Conservation (phyloP, 2,113 vertebrate species). For the Ondatra zibethicus region DNA sequence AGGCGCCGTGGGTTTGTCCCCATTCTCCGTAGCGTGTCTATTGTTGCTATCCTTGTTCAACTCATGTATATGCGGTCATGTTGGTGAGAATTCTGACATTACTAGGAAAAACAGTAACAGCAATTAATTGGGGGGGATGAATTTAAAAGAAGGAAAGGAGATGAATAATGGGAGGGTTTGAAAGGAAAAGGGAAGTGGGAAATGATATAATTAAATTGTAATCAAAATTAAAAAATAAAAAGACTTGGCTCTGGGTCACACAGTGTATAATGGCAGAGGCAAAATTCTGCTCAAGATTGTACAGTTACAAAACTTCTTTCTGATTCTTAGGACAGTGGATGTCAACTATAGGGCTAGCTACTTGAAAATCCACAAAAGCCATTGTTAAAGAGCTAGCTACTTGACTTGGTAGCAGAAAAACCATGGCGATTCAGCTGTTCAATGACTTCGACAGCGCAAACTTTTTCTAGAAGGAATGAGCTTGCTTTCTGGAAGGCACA, state of each 20-base stretch:
- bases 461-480: not conserved
- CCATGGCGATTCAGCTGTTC: not conserved
- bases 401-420: not conserved
- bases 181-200: no score
- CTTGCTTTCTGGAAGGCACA: not conserved
- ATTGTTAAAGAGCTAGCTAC: not conserved
- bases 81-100: not conserved
- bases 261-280: not conserved
- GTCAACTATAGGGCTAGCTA: not conserved
- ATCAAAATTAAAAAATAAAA: not conserved
- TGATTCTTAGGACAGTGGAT: not conserved
- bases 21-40: no score
- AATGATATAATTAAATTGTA: not conserved
- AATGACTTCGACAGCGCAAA: not conserved
- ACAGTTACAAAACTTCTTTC: conserved; percentile 1
- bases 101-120: no score
- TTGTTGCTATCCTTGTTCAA: not conserved
- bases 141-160: not conserved
- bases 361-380: not conserved
- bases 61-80: no score
- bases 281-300: not conserved
- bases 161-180: not conserved
- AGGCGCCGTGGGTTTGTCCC: not conserved
- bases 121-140: not conserved
- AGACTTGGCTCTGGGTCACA: not conserved